Evolutionary conservation across 2,113 vertebrate species (phyloP).

Genomic region (Spea bombifrons): DNA sequence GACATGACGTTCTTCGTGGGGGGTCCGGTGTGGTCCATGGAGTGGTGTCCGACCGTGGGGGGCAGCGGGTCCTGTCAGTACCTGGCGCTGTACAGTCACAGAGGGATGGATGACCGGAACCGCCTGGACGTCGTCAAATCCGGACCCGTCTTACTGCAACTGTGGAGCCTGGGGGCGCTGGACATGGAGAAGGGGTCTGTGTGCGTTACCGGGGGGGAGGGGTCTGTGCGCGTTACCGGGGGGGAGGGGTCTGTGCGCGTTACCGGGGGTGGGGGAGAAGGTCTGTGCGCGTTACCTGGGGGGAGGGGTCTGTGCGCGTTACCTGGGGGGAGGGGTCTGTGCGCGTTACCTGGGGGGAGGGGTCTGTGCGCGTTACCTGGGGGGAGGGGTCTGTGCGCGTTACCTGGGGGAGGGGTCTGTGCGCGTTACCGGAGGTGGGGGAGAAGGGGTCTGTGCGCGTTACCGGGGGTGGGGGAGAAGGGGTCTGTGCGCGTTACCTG

Average conservation of each 20-base stretch:
- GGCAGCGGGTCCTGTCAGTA: slow-evolving; percentile 73
- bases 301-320: too few species aligned
- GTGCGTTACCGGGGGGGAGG: background rate
- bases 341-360: too few species aligned
- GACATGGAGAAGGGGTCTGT: slow-evolving; percentile 75
- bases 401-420: too few species aligned
- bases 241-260: too few species aligned
- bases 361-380: too few species aligned
- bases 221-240: background rate
- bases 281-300: accelerated
- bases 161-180: slow-evolving; percentile 83
- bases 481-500: too few species aligned
- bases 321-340: too few species aligned
- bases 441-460: accelerated
- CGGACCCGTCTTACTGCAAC: slow-evolving; percentile 77
- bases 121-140: slow-evolving; percentile 59
- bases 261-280: too few species aligned
- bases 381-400: too few species aligned
- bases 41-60: slow-evolving; percentile 88
- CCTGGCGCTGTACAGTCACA: slow-evolving; percentile 80
- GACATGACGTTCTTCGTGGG: slow-evolving; percentile 83
- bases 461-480: background rate
- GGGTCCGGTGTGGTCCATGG: slow-evolving; percentile 87
- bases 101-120: slow-evolving; percentile 81
- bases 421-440: too few species aligned